Base-by-base conservation (phyloP, 2,113 vertebrate species). In the Brachionichthys hirsutus region DNA sequence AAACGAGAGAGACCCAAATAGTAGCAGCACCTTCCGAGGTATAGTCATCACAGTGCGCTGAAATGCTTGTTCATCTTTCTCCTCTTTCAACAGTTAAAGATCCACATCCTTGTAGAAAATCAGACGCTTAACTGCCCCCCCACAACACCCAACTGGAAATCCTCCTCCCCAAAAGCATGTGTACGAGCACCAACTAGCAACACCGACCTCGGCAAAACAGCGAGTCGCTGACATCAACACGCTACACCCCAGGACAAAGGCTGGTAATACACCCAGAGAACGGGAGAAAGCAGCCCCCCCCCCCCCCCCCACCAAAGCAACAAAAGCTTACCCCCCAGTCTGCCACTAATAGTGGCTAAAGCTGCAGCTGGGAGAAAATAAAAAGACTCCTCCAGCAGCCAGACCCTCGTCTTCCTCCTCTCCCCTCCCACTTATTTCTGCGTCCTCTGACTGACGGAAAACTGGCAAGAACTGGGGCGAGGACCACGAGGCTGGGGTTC, bases 261-360 rank as follows among this genome's bases (percentile, higher is more conserved):
- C 57, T 52, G 12, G 3, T n/a, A 51, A 44, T 12, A 30, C 18
- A 20, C 54, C 49, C 36, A 12, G 14, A 67, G 45, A 63, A 68
- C 52, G 54, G 54, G 54, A 64, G 59, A 42, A 12, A 58, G 24
- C 70, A 74, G 61, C 72, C 72, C 82, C 67, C 74, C 53, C 11
- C 60, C 70, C 72, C 58, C 72, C 72, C 82, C 67, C 74, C 53
- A 11, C 60, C 69, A 70, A 38, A 78, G 72, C 82, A 89, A 90
- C 83, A 90, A 86, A 85, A 79, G 82, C 89, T 87, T 85, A 90
- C 89, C 89, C 89, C 80, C 78, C 64, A 69, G 72, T 86, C 85
- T 79, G 86, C 70, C 86, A 81, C 86, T 64, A 80, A 73, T 75
- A 75, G 70, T 63, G 34, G 70, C 84, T 73, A 64, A 62, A 52